Evolutionary conservation across 2,888 invertebrate species (phyloP).

Genomic region (Drosophila lacicola): DNA sequence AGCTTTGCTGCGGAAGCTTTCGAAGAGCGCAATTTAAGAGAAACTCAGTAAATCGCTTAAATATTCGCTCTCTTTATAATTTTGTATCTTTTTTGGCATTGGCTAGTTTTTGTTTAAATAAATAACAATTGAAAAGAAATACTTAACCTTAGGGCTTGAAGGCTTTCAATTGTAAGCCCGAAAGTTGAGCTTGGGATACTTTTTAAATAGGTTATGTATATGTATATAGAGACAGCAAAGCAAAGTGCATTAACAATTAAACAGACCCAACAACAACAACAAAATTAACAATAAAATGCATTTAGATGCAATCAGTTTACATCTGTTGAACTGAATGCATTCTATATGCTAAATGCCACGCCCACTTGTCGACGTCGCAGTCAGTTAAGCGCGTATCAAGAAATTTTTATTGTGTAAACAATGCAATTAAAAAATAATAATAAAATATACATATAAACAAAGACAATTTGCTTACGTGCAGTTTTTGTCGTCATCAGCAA

Average conservation of each 20-base stretch:
- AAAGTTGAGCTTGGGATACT: background rate
- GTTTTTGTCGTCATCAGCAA: conserved; percentile 21
- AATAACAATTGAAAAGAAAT: conserved; percentile 31
- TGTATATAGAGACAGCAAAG: conserved; percentile 3
- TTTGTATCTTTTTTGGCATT: conserved; percentile 37
- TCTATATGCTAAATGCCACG: background rate
- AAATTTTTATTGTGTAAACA: conserved; percentile 27
- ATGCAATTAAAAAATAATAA: background rate
- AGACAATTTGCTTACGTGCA: conserved; percentile 31
- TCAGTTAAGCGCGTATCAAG: conserved; percentile 15
- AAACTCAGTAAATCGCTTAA: background rate
- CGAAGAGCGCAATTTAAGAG: conserved; percentile 43
- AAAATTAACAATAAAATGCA: conserved; percentile 19
- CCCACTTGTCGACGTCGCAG: background rate
- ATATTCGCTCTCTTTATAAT: conserved; percentile 9
- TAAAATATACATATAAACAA: conserved; percentile 18
- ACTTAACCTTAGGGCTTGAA: conserved; percentile 52
- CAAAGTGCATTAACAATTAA: conserved; percentile 8
- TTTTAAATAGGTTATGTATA: background rate
- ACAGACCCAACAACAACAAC: conserved; percentile 12
- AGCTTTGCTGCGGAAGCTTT: conserved; percentile 43
- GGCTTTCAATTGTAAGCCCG: conserved; percentile 30
- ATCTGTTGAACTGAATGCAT: conserved; percentile 21
- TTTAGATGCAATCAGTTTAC: conserved; percentile 20
- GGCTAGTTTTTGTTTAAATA: conserved; percentile 34